Conservation (phyloP, 1,140 invertebrate species). For the Pantala flavescens region DNA sequence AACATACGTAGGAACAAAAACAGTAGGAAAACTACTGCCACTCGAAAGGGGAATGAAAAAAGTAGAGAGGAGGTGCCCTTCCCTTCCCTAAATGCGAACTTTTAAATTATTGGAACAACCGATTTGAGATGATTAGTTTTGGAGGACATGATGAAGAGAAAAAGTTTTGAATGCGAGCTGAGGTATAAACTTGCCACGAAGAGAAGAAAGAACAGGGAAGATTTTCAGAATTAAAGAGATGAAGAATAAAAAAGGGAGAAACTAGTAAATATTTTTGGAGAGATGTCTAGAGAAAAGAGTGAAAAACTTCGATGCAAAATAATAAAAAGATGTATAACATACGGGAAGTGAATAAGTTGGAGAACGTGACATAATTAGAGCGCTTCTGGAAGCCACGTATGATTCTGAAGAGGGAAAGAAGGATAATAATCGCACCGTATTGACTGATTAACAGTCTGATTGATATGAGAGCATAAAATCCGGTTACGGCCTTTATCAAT, state of each 20-base stretch:
- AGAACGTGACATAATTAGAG: too few species aligned
- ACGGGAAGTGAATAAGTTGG: too few species aligned
- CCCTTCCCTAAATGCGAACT: neutral
- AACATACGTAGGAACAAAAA: too few species aligned
- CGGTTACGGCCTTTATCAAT: neutral
- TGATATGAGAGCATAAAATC: neutral
- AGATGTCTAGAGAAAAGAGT: too few species aligned
- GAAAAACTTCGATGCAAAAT: too few species aligned
- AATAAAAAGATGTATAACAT: too few species aligned
- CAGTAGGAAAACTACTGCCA: too few species aligned
- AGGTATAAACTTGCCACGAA: neutral
- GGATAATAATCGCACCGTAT: neutral
- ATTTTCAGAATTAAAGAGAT: neutral
- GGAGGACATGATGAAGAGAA: neutral
- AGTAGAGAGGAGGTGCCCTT: neutral
- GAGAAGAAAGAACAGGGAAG: neutral
- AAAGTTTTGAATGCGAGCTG: neutral
- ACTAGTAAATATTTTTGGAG: neutral
- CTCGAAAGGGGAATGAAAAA: neutral
- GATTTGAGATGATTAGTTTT: neutral
- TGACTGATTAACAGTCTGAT: slow-evolving; percentile 9
- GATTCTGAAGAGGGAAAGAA: too few species aligned
- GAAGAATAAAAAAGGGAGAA: neutral
- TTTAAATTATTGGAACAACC: neutral
- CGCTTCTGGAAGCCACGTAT: too few species aligned